These are phyloP conservation scores for Periophthalmus modestus DNA, from an alignment of 2,113 vertebrate species.

Conservation along the genomic window DNA sequence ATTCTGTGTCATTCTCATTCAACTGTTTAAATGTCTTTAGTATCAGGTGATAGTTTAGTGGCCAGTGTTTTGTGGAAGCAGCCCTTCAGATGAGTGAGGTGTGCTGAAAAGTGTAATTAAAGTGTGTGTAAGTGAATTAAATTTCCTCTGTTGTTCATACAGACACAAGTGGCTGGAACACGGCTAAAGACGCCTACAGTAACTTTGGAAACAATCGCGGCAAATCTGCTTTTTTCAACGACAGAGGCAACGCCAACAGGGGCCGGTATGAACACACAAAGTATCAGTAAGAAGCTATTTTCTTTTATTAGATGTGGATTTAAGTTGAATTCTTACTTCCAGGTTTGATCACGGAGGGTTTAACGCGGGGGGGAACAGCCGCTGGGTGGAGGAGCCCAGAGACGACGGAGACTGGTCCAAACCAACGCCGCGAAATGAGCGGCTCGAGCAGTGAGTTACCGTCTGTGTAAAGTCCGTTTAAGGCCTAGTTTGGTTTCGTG, in stretches of 20 bases:
- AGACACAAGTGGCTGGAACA: slow-evolving; percentile 84
- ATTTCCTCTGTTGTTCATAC: background rate
- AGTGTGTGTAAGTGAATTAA: too few species aligned
- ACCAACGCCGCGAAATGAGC: slow-evolving; percentile 89
- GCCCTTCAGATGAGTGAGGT: too few species aligned
- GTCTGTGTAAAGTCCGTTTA: background rate
- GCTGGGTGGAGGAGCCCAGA: slow-evolving; percentile 89
- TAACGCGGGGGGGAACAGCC: slow-evolving; percentile 84
- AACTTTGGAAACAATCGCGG: slow-evolving; percentile 90
- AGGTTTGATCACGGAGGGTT: slow-evolving; percentile 85
- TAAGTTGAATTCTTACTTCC: background rate
- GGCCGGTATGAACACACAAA: slow-evolving; percentile 78
- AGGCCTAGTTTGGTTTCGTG: too few species aligned
- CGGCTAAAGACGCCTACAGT: slow-evolving; percentile 87
- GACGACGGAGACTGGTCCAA: slow-evolving; percentile 98
- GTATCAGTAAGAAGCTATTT: background rate
- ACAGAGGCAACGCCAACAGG: slow-evolving; percentile 86
- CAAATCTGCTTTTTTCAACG: slow-evolving; percentile 88
- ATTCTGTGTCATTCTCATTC: too few species aligned
- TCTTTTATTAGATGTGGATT: background rate
- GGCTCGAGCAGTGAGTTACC: slow-evolving; percentile 89
- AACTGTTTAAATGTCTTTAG: too few species aligned
- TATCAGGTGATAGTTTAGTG: too few species aligned
- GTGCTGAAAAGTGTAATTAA: too few species aligned
- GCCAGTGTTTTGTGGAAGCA: too few species aligned